Conservation (phyloP, 2,113 vertebrate genomes). For the Emydocephalus ijimae region DNA sequence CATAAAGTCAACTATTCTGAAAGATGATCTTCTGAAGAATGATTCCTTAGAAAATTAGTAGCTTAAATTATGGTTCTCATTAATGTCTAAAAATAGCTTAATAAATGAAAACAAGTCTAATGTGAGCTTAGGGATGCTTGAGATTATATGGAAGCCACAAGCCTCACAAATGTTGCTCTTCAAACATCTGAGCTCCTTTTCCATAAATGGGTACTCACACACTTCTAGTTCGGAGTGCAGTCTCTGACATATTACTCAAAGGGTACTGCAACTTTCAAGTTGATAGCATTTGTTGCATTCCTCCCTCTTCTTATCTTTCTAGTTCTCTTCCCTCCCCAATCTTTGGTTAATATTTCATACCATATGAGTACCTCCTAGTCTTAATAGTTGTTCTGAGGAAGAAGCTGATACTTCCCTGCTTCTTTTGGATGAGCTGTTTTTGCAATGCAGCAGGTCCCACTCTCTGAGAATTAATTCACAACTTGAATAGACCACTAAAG, state of each 20-base stretch:
- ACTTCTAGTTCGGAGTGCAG: background rate
- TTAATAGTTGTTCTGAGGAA: background rate
- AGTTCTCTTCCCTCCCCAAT: background rate
- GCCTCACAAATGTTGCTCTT: background rate
- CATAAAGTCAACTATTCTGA: background rate
- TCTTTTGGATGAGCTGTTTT: background rate
- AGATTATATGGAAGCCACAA: background rate
- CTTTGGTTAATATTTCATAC: background rate
- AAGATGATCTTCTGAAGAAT: background rate
- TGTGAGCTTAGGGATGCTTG: background rate
- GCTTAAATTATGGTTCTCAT: background rate
- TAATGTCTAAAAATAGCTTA: background rate
- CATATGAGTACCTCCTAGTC: background rate
- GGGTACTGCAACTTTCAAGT: background rate
- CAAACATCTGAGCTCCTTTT: background rate
- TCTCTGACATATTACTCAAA: background rate
- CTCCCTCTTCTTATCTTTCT: background rate
- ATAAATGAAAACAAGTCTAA: background rate
- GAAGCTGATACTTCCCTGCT: background rate
- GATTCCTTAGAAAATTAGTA: background rate
- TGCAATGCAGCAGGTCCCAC: background rate
- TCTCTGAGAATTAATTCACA: background rate
- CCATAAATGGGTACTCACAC: background rate
- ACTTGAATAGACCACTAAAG: background rate
- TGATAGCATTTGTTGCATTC: background rate